Percentiles rank a stretch among this genome's conserved stretches.
These are phyloP conservation scores for Porites evermanni DNA, from an alignment of 92 coral and sea anemone genomes.

Conservation along the genomic window DNA sequence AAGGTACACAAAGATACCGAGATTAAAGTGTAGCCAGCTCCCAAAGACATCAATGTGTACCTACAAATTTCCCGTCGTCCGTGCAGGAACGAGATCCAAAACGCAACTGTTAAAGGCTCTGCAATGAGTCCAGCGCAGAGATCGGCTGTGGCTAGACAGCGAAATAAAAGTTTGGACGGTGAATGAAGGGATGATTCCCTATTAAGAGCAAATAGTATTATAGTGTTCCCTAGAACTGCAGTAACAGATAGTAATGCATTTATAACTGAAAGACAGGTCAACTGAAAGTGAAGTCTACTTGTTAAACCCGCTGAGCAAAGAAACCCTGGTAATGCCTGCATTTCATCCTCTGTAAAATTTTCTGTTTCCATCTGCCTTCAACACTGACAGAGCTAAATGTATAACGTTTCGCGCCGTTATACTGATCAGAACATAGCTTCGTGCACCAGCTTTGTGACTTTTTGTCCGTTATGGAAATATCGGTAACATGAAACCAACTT, in stretches of 20 bases:
- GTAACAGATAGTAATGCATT: background rate
- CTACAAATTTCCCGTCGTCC: background rate
- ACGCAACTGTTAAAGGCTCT: background rate
- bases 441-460: background rate
- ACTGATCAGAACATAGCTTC: background rate
- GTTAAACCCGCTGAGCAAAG: background rate
- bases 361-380: background rate
- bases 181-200: background rate
- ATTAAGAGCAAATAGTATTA: background rate
- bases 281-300: background rate
- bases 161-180: conserved; percentile 2
- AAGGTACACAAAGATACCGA: background rate
- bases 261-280: background rate
- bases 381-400: background rate
- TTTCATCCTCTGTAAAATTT: background rate
- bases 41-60: background rate
- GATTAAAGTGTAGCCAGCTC: background rate
- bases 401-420: background rate
- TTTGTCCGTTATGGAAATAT: too few species aligned
- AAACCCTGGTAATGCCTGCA: background rate
- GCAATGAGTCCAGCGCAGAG: background rate
- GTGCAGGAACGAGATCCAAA: background rate
- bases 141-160: background rate
- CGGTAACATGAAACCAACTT: too few species aligned
- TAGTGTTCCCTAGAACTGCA: background rate